These are phyloP conservation scores for Eurois occulta DNA, from an alignment of 2,888 invertebrate species.

Conservation along the genomic window DNA sequence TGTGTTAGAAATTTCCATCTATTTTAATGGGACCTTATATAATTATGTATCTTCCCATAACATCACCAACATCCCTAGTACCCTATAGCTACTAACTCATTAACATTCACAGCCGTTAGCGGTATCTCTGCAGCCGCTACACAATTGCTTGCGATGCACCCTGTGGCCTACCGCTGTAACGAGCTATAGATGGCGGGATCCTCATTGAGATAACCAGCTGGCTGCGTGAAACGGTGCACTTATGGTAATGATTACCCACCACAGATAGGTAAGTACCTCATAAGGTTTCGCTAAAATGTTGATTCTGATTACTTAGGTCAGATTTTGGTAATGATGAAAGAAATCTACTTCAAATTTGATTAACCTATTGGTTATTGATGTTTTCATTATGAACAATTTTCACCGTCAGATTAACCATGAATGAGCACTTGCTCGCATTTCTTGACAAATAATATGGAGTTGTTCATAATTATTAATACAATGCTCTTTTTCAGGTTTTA, in stretches of 20 bases:
- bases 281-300: not conserved
- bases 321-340: not conserved
- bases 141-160: not conserved
- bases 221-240: not conserved
- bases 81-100: not conserved
- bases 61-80: not conserved
- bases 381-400: not conserved
- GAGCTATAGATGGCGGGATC: not conserved
- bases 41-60: not conserved
- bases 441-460: not conserved
- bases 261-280: not conserved
- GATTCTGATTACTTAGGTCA: not conserved
- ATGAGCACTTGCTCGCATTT: not conserved
- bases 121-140: slow-evolving; percentile 13
- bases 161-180: not conserved
- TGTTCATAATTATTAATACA: not conserved
- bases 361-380: not conserved
- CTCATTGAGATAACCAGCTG: slow-evolving; percentile 1
- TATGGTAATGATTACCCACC: not conserved
- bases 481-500: not conserved
- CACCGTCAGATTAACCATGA: not conserved
- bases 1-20: too few relatives aligned
- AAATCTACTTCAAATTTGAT: not conserved
- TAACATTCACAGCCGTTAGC: not conserved
- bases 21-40: too few relatives aligned